Percentiles rank a stretch among this genome's conserved stretches.
Evolutionary conservation across 2,888 invertebrate genomes (phyloP).

Genomic region (Cosmia trapezina): DNA sequence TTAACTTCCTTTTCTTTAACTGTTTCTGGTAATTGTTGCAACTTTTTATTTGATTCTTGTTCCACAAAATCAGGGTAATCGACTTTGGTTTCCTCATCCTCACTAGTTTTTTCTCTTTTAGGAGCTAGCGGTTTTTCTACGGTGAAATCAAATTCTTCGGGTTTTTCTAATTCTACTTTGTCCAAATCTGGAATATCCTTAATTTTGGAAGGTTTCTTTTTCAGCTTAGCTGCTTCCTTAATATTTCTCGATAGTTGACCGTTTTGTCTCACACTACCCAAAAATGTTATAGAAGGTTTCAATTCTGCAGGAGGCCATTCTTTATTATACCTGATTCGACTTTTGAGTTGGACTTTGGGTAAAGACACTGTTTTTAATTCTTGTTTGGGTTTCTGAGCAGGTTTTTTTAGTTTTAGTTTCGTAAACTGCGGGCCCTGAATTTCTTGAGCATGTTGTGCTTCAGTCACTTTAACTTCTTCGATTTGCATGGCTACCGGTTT

Average conservation of each 20-base stretch:
- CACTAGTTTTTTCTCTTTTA: slow-evolving; percentile 7
- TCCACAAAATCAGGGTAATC: slow-evolving; percentile 2
- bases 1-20: slow-evolving; percentile 16
- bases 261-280: slow-evolving; percentile 90
- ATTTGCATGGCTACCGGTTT: slow-evolving; percentile 89
- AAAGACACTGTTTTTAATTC: slow-evolving; percentile 82
- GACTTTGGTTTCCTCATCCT: slow-evolving; percentile 46
- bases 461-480: slow-evolving; percentile 91
- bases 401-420: slow-evolving; percentile 92
- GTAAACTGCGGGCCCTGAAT: slow-evolving; percentile 91
- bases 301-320: slow-evolving; percentile 92
- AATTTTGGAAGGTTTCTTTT: slow-evolving; percentile 90
- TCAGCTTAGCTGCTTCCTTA: slow-evolving; percentile 92
- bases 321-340: slow-evolving; percentile 91
- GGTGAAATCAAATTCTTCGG: slow-evolving; percentile 74
- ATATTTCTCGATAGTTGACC: slow-evolving; percentile 93
- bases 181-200: slow-evolving; percentile 88
- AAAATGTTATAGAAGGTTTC: slow-evolving; percentile 86
- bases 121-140: slow-evolving; percentile 53
- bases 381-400: slow-evolving; percentile 86
- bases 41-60: slow-evolving; percentile 29
- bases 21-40: slow-evolving; percentile 10
- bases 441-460: slow-evolving; percentile 91
- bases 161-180: slow-evolving; percentile 88
- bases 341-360: slow-evolving; percentile 93